Conservation (phyloP, 2,888 invertebrate species). For the Hyles lineata region DNA sequence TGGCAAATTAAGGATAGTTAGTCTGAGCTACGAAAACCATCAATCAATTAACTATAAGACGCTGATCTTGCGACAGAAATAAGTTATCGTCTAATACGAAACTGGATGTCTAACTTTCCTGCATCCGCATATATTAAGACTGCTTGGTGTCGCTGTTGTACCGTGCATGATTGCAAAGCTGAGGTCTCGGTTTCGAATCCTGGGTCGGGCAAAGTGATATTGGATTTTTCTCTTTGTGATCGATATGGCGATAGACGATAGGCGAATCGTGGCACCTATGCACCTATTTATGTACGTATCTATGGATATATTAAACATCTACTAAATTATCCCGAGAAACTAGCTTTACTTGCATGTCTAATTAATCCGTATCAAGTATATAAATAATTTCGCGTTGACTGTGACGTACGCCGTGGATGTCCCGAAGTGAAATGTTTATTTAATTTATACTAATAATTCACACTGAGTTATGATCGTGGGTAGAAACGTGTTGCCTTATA, state of each 20-base stretch:
- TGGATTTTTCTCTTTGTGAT: too few relatives aligned
- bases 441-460: conserved; percentile 26
- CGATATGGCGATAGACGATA: too few relatives aligned
- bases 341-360: conserved; percentile 18
- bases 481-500: conserved; percentile 24
- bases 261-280: too few relatives aligned
- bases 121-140: background rate
- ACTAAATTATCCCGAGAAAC: conserved; percentile 19
- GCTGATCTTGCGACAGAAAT: background rate
- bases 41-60: background rate
- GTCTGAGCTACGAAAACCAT: too few relatives aligned
- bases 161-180: too few relatives aligned
- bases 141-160: too few relatives aligned
- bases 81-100: background rate
- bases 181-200: too few relatives aligned
- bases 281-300: too few relatives aligned
- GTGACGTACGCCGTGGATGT: conserved; percentile 72
- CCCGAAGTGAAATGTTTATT: conserved; percentile 44
- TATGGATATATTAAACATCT: too few relatives aligned
- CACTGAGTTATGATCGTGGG: conserved; percentile 27
- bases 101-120: background rate
- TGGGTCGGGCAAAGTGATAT: too few relatives aligned
- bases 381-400: conserved; percentile 72
- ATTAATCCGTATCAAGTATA: conserved; percentile 43
- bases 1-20: too few relatives aligned